Evolutionary conservation across 2,113 vertebrate species (phyloP).

Genomic region (Pantherophis guttatus): DNA sequence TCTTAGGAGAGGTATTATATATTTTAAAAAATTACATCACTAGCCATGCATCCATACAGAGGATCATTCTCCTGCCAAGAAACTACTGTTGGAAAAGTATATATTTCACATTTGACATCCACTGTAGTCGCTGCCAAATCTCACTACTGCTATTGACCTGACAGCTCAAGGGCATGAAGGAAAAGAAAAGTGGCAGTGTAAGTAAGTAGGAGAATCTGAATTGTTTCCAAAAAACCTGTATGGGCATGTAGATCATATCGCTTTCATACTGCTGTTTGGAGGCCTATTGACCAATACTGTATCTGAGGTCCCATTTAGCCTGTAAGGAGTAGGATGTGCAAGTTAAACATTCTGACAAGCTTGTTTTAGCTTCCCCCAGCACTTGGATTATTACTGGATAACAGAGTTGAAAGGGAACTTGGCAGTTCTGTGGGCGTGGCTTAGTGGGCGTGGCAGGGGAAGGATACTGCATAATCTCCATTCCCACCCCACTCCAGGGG

Average conservation of each 20-base stretch:
- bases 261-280: not conserved
- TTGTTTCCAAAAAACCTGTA: not conserved
- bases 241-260: not conserved
- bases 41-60: slow-evolving; percentile 53
- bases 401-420: not conserved
- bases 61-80: slow-evolving; percentile 45
- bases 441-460: too few species aligned
- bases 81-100: slow-evolving; percentile 57
- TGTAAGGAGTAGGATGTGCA: not conserved
- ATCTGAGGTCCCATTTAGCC: not conserved
- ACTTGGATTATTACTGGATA: not conserved
- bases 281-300: not conserved
- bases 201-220: slow-evolving; percentile 27
- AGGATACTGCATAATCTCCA: too few species aligned
- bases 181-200: slow-evolving; percentile 30
- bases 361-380: not conserved
- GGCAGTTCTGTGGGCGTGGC: too few species aligned
- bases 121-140: slow-evolving; percentile 60
- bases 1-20: slow-evolving; percentile 16
- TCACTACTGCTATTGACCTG: slow-evolving; percentile 54
- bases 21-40: slow-evolving; percentile 1
- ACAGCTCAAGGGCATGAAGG: slow-evolving; percentile 59
- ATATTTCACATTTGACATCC: slow-evolving; percentile 66
- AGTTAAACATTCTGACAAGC: not conserved
- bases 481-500: too few species aligned